Evolutionary conservation across 2,113 vertebrate species (phyloP).

Genomic region (Microtus oregoni): DNA sequence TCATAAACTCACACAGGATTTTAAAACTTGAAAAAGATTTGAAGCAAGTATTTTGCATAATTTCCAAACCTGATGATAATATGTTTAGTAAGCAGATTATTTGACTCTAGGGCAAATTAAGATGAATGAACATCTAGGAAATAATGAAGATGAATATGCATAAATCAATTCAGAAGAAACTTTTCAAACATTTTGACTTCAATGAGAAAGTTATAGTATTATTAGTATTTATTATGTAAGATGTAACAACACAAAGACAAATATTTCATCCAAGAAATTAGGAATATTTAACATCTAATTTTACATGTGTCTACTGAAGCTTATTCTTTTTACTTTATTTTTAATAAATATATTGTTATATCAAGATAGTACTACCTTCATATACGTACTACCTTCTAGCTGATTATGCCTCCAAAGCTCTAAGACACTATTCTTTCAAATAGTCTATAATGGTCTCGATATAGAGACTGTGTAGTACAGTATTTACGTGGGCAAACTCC

Average conservation of each 20-base stretch:
- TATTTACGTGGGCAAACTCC: neutral
- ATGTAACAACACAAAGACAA: slow-evolving; percentile 54
- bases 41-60: slow-evolving; percentile 63
- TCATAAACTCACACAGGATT: neutral
- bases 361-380: neutral
- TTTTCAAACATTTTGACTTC: slow-evolving; percentile 70
- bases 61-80: slow-evolving; percentile 57
- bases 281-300: slow-evolving; percentile 36
- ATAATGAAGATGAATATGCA: slow-evolving; percentile 62
- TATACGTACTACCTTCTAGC: neutral
- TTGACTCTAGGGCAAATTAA: slow-evolving; percentile 65
- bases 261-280: slow-evolving; percentile 66
- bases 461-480: neutral
- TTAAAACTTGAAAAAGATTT: slow-evolving; percentile 3
- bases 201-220: slow-evolving; percentile 51
- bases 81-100: slow-evolving; percentile 62
- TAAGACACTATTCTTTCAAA: neutral
- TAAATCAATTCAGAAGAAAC: slow-evolving; percentile 67
- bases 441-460: neutral
- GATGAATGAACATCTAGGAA: slow-evolving; percentile 72
- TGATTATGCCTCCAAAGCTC: neutral
- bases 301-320: neutral
- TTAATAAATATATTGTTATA: slow-evolving; percentile 35
- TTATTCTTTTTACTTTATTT: slow-evolving; percentile 1
- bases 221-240: slow-evolving; percentile 57